These are phyloP conservation scores for Chrysina gloriosa DNA, from an alignment of 2,888 invertebrate genomes.

Conservation along the genomic window DNA sequence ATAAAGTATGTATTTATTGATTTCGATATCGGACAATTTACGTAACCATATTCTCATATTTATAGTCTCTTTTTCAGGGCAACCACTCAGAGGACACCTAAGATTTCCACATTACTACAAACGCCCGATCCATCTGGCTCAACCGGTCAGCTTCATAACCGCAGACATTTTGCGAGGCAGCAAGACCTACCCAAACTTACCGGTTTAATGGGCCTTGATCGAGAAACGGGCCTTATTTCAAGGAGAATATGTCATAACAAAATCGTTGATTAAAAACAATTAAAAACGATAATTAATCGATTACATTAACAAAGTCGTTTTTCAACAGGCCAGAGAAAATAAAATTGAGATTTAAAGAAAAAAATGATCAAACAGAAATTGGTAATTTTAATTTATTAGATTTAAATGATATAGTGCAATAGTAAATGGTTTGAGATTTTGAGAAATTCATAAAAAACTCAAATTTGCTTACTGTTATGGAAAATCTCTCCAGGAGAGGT, in stretches of 20 bases:
- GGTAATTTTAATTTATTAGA: too few species aligned
- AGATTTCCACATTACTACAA: constrained; percentile 56
- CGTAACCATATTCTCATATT: constrained; percentile 18
- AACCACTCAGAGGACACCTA: constrained; percentile 52
- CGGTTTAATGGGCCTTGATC: constrained; percentile 14
- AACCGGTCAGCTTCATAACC: constrained; percentile 59
- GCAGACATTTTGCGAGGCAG: constrained; percentile 52
- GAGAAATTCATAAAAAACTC: too few species aligned
- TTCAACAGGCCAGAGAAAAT: not conserved
- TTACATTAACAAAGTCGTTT: not conserved
- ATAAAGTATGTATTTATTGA: constrained; percentile 10
- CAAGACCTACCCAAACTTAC: constrained; percentile 33
- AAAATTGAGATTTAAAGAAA: not conserved
- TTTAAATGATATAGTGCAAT: too few species aligned
- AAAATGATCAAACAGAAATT: too few species aligned
- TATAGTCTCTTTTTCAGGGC: constrained; percentile 52
- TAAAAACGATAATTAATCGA: not conserved
- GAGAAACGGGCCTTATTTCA: not conserved
- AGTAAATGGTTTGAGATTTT: too few species aligned
- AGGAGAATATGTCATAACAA: not conserved
- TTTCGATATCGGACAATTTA: not conserved
- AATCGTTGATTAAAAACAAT: not conserved
- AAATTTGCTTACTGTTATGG: too few species aligned
- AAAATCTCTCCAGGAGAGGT: too few species aligned
- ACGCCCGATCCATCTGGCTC: constrained; percentile 54